Conservation (phyloP, 2,113 vertebrate genomes). For the Chelonoidis abingdonii region DNA sequence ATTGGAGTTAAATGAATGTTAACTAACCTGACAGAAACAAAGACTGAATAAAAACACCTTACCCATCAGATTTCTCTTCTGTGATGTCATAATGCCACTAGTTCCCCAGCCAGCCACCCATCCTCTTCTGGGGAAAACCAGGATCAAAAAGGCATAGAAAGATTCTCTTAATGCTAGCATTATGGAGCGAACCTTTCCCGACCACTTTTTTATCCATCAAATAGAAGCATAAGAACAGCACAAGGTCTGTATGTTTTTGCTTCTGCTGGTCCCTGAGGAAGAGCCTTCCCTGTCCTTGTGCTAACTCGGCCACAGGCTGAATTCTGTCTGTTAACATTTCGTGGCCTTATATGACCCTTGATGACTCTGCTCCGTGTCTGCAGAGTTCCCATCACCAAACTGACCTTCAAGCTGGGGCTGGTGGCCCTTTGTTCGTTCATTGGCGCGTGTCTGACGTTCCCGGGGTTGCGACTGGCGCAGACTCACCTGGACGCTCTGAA, state of each 20-base stretch:
- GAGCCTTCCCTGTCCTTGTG: neutral
- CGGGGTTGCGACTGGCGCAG: conserved; percentile 94
- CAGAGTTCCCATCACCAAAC: conserved; percentile 88
- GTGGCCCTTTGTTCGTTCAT: conserved; percentile 88
- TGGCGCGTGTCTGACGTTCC: conserved; percentile 92
- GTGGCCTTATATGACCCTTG: rapidly evolving
- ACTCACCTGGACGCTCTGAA: conserved; percentile 91
- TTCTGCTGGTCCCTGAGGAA: neutral
- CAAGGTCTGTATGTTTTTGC: neutral
- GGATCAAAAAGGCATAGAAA: neutral
- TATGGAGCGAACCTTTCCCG: neutral
- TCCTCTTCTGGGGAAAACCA: neutral
- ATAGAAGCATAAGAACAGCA: neutral
- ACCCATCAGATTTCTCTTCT: too few species aligned
- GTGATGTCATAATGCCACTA: too few species aligned
- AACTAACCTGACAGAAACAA: neutral
- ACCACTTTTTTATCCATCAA: neutral
- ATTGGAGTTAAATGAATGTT: neutral
- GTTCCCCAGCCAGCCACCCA: too few species aligned
- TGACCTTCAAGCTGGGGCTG: conserved; percentile 87
- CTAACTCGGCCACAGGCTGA: neutral
- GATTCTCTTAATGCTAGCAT: neutral
- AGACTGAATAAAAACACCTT: neutral
- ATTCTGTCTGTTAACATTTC: neutral
- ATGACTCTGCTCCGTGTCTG: rapidly evolving